Evolutionary conservation across 1,140 invertebrate genomes (phyloP), one percentile per base, ranked within the genome.

Genomic region (Choristoneura fumiferana): DNA sequence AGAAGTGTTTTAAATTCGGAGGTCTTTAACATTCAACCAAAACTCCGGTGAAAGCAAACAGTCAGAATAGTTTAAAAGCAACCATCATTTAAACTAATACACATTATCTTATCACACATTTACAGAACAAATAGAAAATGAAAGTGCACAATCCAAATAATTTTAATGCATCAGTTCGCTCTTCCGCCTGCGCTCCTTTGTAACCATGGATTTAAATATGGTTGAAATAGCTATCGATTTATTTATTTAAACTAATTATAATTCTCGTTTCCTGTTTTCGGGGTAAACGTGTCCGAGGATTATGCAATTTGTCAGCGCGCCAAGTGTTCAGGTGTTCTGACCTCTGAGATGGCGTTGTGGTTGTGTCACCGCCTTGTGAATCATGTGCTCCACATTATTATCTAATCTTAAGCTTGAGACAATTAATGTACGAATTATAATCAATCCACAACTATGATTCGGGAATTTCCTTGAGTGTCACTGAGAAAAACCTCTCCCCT

Each of bases 241-340:
- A 12, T 49, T 49, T 49, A 13, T 49, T 12, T 49, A 49, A 49
- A 76, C 71, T 71, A 29, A 29, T 29, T 68, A 82, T 73, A 79
- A 76, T 73, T 67, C 58, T 39, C 60, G 77, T 86, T 85, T 86
- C 82, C 81, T 86, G 81, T 79, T 78, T 76, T 75, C 72, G 64
- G 63, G 63, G 56, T 63, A 67, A 60, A 62, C 63, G 61, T 66
- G 64, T 67, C 57, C 57, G 54, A 37, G 57, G 64, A 73, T 83
- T 82, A 86, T 74, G 76, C 73, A 81, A 83, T 58, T 84, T 86
- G 82, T 78, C 81, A 78, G 52, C 15, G 22, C 76, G 82, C 82
- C 82, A 85, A 78, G 34, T 62, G 69, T 59, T 78, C 76, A 82
- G 81, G 82, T 84, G 82, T 76, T 76, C 62, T 66, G 69, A 80